Evolutionary conservation across 2,797 vertebrate genomes (phyloP).

Genomic region (Tinamus major): DNA sequence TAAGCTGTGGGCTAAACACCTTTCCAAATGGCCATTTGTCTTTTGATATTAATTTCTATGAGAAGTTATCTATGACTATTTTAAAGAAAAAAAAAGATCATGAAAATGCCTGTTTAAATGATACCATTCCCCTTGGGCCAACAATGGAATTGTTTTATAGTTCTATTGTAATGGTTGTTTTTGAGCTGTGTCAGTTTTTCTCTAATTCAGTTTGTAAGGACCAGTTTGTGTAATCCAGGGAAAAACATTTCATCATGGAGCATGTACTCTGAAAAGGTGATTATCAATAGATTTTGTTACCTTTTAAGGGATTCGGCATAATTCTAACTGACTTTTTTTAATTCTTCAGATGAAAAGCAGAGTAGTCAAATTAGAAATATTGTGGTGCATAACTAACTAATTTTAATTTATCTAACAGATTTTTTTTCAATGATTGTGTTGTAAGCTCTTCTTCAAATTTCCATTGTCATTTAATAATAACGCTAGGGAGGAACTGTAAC

Average conservation of each 20-base stretch:
- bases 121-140: neutral
- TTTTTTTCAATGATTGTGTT: neutral
- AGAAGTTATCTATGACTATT: conserved; percentile 27
- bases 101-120: neutral
- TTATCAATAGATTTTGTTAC: neutral
- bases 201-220: neutral
- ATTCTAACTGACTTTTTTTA: neutral
- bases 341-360: neutral
- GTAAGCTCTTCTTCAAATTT: neutral
- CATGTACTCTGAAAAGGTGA: neutral
- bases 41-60: conserved; percentile 52
- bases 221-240: neutral
- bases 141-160: neutral
- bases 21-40: conserved; percentile 5
- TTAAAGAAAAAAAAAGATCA: conserved; percentile 3
- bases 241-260: neutral
- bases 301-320: neutral
- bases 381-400: neutral
- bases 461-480: neutral
- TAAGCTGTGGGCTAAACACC: neutral
- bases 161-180: neutral
- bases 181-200: neutral
- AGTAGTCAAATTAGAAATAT: neutral
- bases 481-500: neutral
- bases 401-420: neutral